Conservation (phyloP, 2,888 invertebrate genomes). For the Xanthorhoe designata region DNA sequence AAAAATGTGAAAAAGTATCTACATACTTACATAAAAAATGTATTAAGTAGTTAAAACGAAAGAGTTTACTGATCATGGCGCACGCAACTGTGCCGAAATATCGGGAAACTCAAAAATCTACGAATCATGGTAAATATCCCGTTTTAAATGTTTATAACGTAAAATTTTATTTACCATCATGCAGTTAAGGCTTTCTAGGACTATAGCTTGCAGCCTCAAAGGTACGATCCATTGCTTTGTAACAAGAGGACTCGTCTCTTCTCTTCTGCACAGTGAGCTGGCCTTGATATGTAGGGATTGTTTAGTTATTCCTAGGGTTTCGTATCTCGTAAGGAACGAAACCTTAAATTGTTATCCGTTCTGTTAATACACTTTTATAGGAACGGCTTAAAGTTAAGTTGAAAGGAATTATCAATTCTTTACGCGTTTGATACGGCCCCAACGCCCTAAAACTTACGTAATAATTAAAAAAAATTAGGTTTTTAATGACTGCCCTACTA, state of each 20-base stretch:
- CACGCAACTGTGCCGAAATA: too few species aligned
- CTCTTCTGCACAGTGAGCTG: constrained; percentile 42
- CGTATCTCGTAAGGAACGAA: background rate
- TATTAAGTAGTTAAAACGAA: too few species aligned
- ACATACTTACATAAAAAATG: too few species aligned
- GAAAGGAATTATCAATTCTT: background rate
- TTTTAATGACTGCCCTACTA: background rate
- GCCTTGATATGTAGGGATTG: constrained; percentile 46
- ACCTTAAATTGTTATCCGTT: constrained; percentile 8
- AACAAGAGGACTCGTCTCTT: constrained; percentile 69
- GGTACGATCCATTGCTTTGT: constrained; percentile 69
- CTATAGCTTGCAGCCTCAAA: constrained; percentile 54
- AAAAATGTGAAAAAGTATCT: too few species aligned
- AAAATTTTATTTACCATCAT: too few species aligned
- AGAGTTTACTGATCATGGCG: too few species aligned
- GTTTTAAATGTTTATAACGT: too few species aligned
- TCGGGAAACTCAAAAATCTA: too few species aligned
- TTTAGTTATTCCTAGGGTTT: constrained; percentile 33
- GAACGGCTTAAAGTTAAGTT: constrained; percentile 5
- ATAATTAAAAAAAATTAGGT: too few species aligned
- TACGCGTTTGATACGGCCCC: background rate
- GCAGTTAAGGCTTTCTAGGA: too few species aligned
- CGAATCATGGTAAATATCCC: too few species aligned
- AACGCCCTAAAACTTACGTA: background rate
- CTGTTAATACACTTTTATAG: background rate